Conservation (phyloP, 2,113 vertebrate genomes). For the Suricata suricatta region DNA sequence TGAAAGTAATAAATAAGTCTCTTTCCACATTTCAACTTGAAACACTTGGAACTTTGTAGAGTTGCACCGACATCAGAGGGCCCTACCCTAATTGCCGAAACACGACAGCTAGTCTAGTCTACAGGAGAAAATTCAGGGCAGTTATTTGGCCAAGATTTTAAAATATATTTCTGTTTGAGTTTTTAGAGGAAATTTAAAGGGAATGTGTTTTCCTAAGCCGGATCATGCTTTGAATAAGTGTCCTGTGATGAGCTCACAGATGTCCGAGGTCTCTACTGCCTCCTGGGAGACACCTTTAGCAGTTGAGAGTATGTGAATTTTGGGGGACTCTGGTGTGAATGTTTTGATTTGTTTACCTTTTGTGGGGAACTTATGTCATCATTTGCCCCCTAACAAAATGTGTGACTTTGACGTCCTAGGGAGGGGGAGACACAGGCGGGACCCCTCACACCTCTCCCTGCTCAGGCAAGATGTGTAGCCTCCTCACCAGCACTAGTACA, state of each 20-base stretch:
- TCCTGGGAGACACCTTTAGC: not conserved
- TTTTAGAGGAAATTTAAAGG: not conserved
- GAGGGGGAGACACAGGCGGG: not conserved
- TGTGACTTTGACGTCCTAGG: not conserved
- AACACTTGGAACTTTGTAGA: not conserved
- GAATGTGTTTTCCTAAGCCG: not conserved
- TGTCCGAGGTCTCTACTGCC: not conserved
- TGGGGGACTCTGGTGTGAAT: not conserved
- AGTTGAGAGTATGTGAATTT: not conserved
- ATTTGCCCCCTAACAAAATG: not conserved
- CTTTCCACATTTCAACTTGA: slow-evolving; percentile 31
- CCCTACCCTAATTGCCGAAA: not conserved
- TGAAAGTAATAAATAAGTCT: slow-evolving; percentile 42
- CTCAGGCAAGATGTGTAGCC: accelerated
- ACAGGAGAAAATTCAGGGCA: not conserved
- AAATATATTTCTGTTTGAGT: not conserved
- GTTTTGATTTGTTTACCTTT: not conserved
- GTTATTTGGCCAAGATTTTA: not conserved
- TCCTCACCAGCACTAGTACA: accelerated
- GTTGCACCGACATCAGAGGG: not conserved
- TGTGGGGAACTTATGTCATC: not conserved
- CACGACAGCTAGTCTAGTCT: not conserved
- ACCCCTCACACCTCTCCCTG: not conserved
- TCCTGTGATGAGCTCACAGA: not conserved
- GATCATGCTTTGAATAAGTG: not conserved